Percentiles rank a stretch among this genome's conserved stretches.
Conservation (phyloP, 2,888 invertebrate species). For the Dicranocentrus wangi region DNA sequence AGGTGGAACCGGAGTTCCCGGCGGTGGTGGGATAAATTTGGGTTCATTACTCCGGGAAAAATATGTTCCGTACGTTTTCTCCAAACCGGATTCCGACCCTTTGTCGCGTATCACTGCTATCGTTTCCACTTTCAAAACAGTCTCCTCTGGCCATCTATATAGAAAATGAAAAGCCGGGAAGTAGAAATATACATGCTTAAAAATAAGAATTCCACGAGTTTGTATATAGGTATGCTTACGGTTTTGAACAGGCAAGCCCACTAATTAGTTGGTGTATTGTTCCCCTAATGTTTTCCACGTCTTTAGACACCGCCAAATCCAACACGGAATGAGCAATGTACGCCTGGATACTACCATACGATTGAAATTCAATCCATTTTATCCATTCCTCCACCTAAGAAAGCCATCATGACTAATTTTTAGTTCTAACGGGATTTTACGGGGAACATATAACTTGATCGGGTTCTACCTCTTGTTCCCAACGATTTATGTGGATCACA, state of each 20-base stretch:
- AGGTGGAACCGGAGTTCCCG: constrained; percentile 36
- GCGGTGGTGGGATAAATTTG: constrained; percentile 68
- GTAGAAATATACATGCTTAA: background rate
- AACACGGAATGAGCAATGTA: constrained; percentile 68
- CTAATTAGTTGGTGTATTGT: constrained; percentile 69
- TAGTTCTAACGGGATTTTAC: constrained; percentile 1
- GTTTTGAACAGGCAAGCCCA: constrained; percentile 68
- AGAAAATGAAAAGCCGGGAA: too few species aligned
- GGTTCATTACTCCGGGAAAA: constrained; percentile 65
- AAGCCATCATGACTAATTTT: background rate
- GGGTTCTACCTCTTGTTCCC: constrained; percentile 72
- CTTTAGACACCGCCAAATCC: constrained; percentile 57
- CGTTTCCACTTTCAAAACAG: constrained; percentile 67
- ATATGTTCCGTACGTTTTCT: constrained; percentile 63
- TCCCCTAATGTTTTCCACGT: constrained; percentile 59
- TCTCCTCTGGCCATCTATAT: constrained; percentile 67
- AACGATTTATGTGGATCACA: constrained; percentile 68
- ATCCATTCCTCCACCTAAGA: constrained; percentile 70
- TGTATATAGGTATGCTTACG: constrained; percentile 54
- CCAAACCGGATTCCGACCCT: constrained; percentile 70
- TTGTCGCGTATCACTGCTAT: constrained; percentile 66
- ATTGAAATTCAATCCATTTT: constrained; percentile 69
- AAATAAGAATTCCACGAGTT: background rate
- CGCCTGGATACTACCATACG: constrained; percentile 70
- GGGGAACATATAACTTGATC: too few species aligned